A percentile compares a stretch with the other conserved stretches of the same genome.
phyloP scores from a whole-genome alignment of 2,113 vertebrate species.

The Danionella cerebrum region DNA sequence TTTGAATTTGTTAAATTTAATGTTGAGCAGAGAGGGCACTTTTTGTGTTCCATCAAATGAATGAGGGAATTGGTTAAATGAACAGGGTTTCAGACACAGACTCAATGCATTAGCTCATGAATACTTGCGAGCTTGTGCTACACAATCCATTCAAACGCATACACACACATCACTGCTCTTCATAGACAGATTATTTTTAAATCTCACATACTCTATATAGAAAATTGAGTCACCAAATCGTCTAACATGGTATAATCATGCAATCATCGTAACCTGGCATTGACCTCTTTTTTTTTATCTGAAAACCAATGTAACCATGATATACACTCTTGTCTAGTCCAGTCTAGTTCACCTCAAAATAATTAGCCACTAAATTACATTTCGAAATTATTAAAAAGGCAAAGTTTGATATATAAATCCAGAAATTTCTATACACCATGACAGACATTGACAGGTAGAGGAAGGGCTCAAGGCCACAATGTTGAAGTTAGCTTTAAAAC shows the following conservation, averaged over 20 bases:
- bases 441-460: conserved; percentile 6
- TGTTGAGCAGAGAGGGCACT: conserved; percentile 32
- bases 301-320: too few relatives aligned
- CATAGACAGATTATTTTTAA: not conserved
- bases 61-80: conserved; percentile 31
- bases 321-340: too few relatives aligned
- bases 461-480: not conserved
- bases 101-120: conserved; percentile 4
- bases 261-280: too few relatives aligned
- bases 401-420: not conserved
- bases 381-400: not conserved
- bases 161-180: not conserved
- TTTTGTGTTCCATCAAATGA: conserved; percentile 32
- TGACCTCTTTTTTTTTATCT: too few relatives aligned
- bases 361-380: too few relatives aligned
- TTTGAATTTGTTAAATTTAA: conserved; percentile 43
- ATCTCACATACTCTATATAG: not conserved
- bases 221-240: too few relatives aligned
- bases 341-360: too few relatives aligned
- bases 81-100: conserved; percentile 24
- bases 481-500: conserved; percentile 7
- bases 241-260: too few relatives aligned
- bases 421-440: conserved; percentile 18
- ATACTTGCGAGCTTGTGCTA: not conserved
- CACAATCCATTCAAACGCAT: not conserved